Evolutionary conservation across 2,888 invertebrate species (phyloP).

Genomic region (Arrhopalites spinosus): DNA sequence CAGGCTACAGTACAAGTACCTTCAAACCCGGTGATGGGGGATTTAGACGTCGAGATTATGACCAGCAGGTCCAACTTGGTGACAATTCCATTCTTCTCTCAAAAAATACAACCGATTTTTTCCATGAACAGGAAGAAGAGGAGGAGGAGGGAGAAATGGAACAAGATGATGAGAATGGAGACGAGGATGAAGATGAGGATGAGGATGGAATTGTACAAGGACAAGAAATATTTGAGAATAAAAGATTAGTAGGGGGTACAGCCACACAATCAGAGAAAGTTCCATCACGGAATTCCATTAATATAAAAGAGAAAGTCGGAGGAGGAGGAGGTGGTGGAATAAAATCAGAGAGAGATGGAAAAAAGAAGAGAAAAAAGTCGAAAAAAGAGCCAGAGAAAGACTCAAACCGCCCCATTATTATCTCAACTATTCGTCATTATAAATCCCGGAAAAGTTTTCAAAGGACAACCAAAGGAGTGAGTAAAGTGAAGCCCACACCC

Average conservation of each 20-base stretch:
- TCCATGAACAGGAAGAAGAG: constrained; percentile 6
- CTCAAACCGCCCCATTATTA: background rate
- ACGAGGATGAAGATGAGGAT: constrained; percentile 7
- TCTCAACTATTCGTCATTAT: constrained; percentile 22
- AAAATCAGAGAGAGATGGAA: background rate
- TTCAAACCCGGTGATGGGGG: no score
- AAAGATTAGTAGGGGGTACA: background rate
- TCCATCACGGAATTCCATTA: no score
- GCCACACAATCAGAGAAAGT: no score
- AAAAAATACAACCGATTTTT: background rate
- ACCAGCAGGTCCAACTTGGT: background rate
- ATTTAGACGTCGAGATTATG: background rate
- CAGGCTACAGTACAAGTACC: no score
- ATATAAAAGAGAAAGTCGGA: background rate
- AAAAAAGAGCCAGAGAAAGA: background rate
- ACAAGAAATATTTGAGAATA: background rate
- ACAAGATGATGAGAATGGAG: background rate
- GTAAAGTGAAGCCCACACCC: background rate
- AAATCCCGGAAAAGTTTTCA: constrained; percentile 55
- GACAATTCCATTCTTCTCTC: no score
- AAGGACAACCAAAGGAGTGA: constrained; percentile 1
- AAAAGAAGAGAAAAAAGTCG: background rate
- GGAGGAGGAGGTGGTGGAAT: background rate
- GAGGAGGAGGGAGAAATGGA: background rate
- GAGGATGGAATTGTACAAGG: background rate